phyloP scores from a whole-genome alignment of 2,888 invertebrate species.

The Hofmannophila pseudospretella region DNA sequence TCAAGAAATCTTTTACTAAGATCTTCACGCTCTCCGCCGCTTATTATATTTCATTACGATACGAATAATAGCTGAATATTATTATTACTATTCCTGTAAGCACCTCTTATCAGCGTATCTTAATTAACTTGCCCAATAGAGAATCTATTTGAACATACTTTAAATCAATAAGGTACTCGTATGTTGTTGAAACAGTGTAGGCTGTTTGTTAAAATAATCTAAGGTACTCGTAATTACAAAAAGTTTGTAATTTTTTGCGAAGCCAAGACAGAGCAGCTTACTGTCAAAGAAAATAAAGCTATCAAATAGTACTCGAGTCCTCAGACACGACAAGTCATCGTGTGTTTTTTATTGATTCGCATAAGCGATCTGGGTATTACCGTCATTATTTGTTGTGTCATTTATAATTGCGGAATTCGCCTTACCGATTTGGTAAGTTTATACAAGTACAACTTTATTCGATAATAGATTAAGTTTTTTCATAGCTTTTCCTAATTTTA shows the following conservation, averaged over 20 bases:
- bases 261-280: neutral
- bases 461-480: too few species aligned
- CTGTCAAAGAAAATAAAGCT: constrained; percentile 41
- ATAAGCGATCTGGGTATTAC: too few species aligned
- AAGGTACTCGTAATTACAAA: too few species aligned
- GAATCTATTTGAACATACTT: constrained; percentile 26
- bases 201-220: too few species aligned
- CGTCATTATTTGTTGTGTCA: too few species aligned
- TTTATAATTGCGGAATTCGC: too few species aligned
- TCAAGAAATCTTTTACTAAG: constrained; percentile 64
- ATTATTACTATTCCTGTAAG: constrained; percentile 51
- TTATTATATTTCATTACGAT: constrained; percentile 74
- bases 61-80: constrained; percentile 65
- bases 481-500: too few species aligned
- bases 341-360: too few species aligned
- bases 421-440: too few species aligned
- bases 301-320: constrained; percentile 39
- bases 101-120: constrained; percentile 40
- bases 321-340: constrained; percentile 41
- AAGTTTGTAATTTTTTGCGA: neutral
- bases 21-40: constrained; percentile 71
- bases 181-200: too few species aligned
- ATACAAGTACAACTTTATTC: too few species aligned
- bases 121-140: constrained; percentile 40
- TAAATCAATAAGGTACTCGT: constrained; percentile 28